phyloP scores from a whole-genome alignment of 2,888 invertebrate genomes.

The Orthosia gothica region DNA sequence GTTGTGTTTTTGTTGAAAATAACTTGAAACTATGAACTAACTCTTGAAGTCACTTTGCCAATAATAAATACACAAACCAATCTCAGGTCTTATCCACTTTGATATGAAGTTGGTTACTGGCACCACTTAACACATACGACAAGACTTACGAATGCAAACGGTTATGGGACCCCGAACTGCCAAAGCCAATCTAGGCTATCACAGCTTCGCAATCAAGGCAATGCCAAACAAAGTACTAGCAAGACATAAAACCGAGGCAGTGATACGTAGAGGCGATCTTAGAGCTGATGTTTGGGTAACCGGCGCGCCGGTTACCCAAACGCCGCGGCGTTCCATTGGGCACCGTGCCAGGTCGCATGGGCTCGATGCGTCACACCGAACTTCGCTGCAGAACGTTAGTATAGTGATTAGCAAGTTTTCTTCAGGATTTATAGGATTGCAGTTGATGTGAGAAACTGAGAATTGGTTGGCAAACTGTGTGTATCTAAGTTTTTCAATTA shows the following conservation, averaged over 20 bases:
- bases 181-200: conserved; percentile 66
- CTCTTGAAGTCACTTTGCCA: neutral
- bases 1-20: neutral
- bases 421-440: conserved; percentile 41
- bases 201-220: conserved; percentile 66
- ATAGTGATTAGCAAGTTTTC: conserved; percentile 53
- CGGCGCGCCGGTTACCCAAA: no score
- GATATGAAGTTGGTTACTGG: conserved; percentile 54
- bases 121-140: conserved; percentile 45
- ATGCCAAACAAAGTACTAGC: conserved; percentile 68
- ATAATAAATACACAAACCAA: conserved; percentile 23
- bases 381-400: conserved; percentile 41
- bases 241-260: conserved; percentile 68
- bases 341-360: conserved; percentile 72
- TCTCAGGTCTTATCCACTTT: conserved; percentile 8
- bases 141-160: conserved; percentile 65
- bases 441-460: conserved; percentile 16
- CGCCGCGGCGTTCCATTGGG: conserved; percentile 79
- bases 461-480: conserved; percentile 14
- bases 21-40: neutral
- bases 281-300: conserved; percentile 73
- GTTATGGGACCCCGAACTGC: conserved; percentile 60
- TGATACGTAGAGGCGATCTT: conserved; percentile 70
- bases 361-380: conserved; percentile 55
- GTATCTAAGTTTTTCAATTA: conserved; percentile 24